These are phyloP conservation scores for Volucella inflata DNA, from an alignment of 2,888 invertebrate species.

Conservation along the genomic window DNA sequence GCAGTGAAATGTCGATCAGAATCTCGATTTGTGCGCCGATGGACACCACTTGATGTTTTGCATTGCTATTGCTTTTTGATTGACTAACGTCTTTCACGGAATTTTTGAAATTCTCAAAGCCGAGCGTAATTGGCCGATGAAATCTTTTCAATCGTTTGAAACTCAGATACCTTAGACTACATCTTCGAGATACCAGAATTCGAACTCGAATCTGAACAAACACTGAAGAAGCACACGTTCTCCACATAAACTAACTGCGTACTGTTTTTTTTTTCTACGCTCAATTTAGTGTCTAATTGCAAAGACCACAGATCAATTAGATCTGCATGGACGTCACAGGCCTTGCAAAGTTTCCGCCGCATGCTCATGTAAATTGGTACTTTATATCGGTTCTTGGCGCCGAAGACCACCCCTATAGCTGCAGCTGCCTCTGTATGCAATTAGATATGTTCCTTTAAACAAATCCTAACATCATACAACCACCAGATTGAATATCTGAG, in stretches of 20 bases:
- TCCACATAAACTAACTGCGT: constrained; percentile 5
- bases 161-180: too few relatives aligned
- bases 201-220: too few relatives aligned
- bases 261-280: constrained; percentile 20
- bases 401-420: constrained; percentile 56
- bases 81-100: too few relatives aligned
- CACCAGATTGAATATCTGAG: constrained; percentile 48
- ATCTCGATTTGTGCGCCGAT: too few relatives aligned
- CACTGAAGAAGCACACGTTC: too few relatives aligned
- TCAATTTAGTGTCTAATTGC: constrained; percentile 55
- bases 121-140: too few relatives aligned
- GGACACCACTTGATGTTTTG: too few relatives aligned
- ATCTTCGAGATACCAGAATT: too few relatives aligned
- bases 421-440: constrained; percentile 17
- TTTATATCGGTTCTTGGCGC: constrained; percentile 36
- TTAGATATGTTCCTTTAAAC: constrained; percentile 30
- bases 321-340: constrained; percentile 53
- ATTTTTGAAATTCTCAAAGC: too few relatives aligned
- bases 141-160: too few relatives aligned
- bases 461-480: constrained; percentile 60
- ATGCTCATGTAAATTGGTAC: constrained; percentile 19
- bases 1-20: too few relatives aligned
- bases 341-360: constrained; percentile 26
- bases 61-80: too few relatives aligned
- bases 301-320: constrained; percentile 62